Evolutionary conservation across 2,888 invertebrate species (phyloP).

Genomic region (Baccha elongata): DNA sequence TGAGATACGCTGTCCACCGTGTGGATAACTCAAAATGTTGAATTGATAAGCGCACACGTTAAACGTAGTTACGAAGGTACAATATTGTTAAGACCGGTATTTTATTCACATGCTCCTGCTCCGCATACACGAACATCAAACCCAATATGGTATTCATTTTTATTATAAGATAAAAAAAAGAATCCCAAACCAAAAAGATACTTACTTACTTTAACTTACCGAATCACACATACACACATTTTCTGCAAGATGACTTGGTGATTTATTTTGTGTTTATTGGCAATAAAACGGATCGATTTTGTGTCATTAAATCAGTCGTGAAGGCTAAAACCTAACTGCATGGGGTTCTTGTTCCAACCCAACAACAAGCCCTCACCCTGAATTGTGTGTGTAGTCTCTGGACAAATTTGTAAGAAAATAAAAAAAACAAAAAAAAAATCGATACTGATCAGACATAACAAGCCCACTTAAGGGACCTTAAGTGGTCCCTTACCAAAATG

Average conservation of each 20-base stretch:
- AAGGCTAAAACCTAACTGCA: constrained; percentile 41
- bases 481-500: constrained; percentile 10
- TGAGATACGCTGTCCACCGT: constrained; percentile 13
- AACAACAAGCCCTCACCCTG: neutral
- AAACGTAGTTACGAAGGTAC: no score
- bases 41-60: no score
- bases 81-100: constrained; percentile 41
- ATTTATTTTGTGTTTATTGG: constrained; percentile 49
- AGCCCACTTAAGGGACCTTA: constrained; percentile 37
- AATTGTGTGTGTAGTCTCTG: constrained; percentile 15
- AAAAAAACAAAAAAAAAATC: constrained; percentile 18
- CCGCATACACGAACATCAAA: neutral
- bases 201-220: neutral
- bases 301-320: constrained; percentile 44
- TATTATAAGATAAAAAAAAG: constrained; percentile 5
- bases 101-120: constrained; percentile 2
- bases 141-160: constrained; percentile 23
- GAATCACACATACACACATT: neutral
- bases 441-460: constrained; percentile 45
- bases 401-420: constrained; percentile 35
- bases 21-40: no score
- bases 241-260: constrained; percentile 2
- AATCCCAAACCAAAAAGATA: neutral
- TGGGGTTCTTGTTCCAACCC: neutral
- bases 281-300: constrained; percentile 62